phyloP scores from a whole-genome alignment of 2,888 invertebrate genomes.

The Melanotus villosus region DNA sequence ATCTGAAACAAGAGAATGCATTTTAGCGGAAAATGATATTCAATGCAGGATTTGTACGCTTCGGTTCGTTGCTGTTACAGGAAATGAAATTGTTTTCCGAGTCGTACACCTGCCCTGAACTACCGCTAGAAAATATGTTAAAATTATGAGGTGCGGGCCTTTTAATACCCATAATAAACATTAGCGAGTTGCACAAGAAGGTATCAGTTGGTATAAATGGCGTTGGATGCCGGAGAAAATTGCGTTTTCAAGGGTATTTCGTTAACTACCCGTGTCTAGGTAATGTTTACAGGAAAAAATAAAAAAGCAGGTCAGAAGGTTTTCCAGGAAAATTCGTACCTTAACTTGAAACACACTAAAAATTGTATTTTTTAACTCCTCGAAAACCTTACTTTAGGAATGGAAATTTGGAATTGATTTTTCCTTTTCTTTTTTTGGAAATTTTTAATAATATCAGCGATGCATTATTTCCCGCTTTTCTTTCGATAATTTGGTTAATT shows the following conservation, averaged over 20 bases:
- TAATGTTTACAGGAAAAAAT: not conserved
- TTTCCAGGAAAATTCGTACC: no score
- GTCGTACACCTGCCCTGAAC: not conserved
- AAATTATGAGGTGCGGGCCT: conserved; percentile 22
- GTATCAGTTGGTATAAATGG: conserved; percentile 23
- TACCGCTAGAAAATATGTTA: conserved; percentile 5
- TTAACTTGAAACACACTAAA: no score
- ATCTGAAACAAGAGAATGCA: conserved; percentile 74
- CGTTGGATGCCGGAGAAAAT: not conserved
- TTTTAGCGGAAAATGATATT: conserved; percentile 4
- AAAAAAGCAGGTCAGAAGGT: not conserved
- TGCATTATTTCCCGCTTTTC: no score
- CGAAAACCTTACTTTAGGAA: no score
- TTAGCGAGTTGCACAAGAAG: conserved; percentile 7
- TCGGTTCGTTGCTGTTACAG: not conserved
- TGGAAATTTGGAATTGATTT: no score
- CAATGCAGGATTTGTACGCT: not conserved
- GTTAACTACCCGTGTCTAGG: not conserved
- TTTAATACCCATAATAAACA: conserved; percentile 15
- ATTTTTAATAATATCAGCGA: no score
- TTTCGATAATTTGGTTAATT: no score
- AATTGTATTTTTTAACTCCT: no score
- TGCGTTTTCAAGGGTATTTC: not conserved
- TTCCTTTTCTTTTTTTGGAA: no score
- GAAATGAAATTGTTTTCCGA: conserved; percentile 6